Percentiles rank a stretch among this genome's conserved stretches.
phyloP scores from a whole-genome alignment of 1,140 invertebrate species.

The Tetragonula clypearis region DNA sequence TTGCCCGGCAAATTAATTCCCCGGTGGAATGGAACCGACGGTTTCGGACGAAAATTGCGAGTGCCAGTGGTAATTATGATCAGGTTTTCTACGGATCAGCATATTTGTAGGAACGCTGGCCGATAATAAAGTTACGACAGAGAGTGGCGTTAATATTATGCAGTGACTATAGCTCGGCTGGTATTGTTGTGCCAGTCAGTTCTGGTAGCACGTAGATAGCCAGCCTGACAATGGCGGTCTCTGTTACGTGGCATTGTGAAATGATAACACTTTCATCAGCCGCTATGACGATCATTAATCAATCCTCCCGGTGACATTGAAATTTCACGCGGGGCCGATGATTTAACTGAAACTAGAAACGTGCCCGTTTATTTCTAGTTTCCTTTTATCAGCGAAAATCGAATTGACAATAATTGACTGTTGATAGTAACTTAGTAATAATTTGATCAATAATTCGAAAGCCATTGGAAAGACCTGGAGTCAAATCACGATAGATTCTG shows the following conservation, averaged over 20 bases:
- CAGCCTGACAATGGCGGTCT: background rate
- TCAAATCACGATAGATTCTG: too few species aligned
- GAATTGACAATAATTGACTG: background rate
- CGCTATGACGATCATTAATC: slow-evolving; percentile 3
- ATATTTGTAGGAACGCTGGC: slow-evolving; percentile 1
- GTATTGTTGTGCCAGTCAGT: slow-evolving; percentile 45
- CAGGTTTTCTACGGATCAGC: slow-evolving; percentile 11
- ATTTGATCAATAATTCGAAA: too few species aligned
- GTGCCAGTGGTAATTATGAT: slow-evolving; percentile 16
- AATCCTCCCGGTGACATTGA: background rate
- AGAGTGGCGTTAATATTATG: slow-evolving; percentile 42
- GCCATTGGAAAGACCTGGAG: too few species aligned
- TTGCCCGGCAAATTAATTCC: slow-evolving; percentile 2
- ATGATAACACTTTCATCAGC: slow-evolving; percentile 35
- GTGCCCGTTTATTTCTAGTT: too few species aligned
- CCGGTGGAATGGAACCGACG: too few species aligned
- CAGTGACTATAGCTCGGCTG: background rate
- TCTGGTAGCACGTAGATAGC: slow-evolving; percentile 27
- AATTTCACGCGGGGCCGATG: background rate
- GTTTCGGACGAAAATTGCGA: background rate
- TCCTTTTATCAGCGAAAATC: background rate
- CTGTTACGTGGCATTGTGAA: slow-evolving; percentile 15
- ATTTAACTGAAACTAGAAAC: background rate
- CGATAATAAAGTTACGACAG: slow-evolving; percentile 54
- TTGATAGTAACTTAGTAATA: too few species aligned